phyloP scores from a whole-genome alignment of 1,140 invertebrate species.

The Harpegnathos saltator region DNA sequence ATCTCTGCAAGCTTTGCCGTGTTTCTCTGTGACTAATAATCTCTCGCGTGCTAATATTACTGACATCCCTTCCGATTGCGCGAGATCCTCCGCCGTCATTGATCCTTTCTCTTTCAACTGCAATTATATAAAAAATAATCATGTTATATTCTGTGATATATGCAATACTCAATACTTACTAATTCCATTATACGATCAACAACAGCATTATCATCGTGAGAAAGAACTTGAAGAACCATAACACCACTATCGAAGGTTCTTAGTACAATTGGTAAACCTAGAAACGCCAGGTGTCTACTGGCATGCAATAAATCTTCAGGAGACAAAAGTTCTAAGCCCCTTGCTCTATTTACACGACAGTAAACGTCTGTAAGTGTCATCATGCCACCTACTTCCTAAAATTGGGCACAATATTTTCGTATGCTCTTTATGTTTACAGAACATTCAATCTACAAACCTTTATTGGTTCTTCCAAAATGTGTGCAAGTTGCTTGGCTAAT shows the following conservation, averaged over 20 bases:
- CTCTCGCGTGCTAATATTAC: constrained; percentile 96
- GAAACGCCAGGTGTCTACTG: constrained; percentile 89
- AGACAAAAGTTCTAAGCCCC: constrained; percentile 95
- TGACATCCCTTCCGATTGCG: constrained; percentile 92
- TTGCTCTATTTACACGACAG: constrained; percentile 96
- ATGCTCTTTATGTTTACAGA: background rate
- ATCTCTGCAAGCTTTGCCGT: constrained; percentile 95
- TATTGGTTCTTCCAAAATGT: constrained; percentile 93
- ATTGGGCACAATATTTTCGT: constrained; percentile 50
- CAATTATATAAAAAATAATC: constrained; percentile 64
- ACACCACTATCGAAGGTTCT: constrained; percentile 96
- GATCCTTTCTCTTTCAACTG: constrained; percentile 91
- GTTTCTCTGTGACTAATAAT: constrained; percentile 93
- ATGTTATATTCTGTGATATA: background rate
- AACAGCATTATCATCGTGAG: constrained; percentile 92
- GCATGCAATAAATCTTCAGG: constrained; percentile 98
- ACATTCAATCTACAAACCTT: constrained; percentile 86
- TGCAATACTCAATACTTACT: constrained; percentile 85
- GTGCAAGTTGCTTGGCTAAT: constrained; percentile 94
- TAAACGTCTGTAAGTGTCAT: constrained; percentile 98
- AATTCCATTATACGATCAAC: constrained; percentile 90
- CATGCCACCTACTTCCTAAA: constrained; percentile 96
- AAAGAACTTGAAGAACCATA: constrained; percentile 93
- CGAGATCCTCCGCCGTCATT: constrained; percentile 94
- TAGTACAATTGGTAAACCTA: constrained; percentile 92